phyloP scores from a whole-genome alignment of 2,797 vertebrate genomes.

The Tauraco hartlaubi region DNA sequence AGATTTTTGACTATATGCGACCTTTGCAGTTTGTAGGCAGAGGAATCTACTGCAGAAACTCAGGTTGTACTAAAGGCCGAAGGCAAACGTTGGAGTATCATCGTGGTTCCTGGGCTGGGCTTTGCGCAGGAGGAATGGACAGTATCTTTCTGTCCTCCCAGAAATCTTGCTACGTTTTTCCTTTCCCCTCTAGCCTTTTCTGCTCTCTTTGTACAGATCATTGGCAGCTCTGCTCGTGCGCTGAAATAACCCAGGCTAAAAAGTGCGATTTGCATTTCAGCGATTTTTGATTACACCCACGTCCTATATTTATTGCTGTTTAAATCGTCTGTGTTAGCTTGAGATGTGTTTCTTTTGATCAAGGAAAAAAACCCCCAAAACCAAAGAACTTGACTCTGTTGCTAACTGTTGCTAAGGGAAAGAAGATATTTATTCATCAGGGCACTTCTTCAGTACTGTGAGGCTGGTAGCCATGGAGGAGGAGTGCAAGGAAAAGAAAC shows the following conservation, averaged over 20 bases:
- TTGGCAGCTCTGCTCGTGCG: conserved; percentile 57
- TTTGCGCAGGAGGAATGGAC: conserved; percentile 19
- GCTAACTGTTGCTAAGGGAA: conserved; percentile 65
- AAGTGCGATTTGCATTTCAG: conserved; percentile 50
- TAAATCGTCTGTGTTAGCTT: conserved; percentile 74
- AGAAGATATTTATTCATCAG: conserved; percentile 67
- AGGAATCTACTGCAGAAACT: conserved; percentile 29
- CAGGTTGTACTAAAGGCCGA: not conserved
- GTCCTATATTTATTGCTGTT: conserved; percentile 76
- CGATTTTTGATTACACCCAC: conserved; percentile 76
- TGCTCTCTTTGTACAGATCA: conserved; percentile 36
- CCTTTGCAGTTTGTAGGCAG: conserved; percentile 28
- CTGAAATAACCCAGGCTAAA: conserved; percentile 67
- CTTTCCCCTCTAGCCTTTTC: not conserved
- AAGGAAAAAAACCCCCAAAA: not conserved
- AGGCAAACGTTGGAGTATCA: not conserved
- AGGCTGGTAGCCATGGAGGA: conserved; percentile 56
- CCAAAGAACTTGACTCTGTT: conserved; percentile 29
- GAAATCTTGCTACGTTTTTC: not conserved
- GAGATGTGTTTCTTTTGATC: conserved; percentile 53
- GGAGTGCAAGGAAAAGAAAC: conserved; percentile 15
- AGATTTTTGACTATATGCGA: conserved; percentile 52
- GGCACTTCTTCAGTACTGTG: conserved; percentile 52
- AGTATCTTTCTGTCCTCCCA: not conserved
- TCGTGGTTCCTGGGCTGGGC: not conserved